phyloP scores from a whole-genome alignment of 2,797 vertebrate genomes.

The Chrysocyon brachyurus region DNA sequence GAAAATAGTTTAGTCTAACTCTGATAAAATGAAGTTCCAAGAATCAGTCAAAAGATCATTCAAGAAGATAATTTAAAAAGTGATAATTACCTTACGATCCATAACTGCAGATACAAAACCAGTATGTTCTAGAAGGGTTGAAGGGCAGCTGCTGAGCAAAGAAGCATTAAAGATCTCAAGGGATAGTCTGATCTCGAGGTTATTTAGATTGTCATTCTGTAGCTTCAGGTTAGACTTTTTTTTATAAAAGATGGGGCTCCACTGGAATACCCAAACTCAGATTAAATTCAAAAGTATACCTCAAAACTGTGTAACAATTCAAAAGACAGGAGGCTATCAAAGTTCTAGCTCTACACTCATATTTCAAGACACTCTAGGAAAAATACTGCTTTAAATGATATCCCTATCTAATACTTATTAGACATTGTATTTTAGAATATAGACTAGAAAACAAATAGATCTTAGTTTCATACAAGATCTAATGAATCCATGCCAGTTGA shows the following conservation, averaged over 20 bases:
- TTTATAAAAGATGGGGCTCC: neutral
- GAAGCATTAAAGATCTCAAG: neutral
- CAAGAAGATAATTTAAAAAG: neutral
- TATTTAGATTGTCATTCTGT: neutral
- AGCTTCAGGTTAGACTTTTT: neutral
- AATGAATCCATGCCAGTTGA: neutral
- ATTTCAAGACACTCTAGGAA: neutral
- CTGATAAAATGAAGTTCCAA: neutral
- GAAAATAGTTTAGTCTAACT: neutral
- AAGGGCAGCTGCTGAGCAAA: neutral
- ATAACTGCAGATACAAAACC: neutral
- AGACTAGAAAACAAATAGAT: neutral
- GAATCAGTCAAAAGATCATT: neutral
- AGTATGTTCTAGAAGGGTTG: neutral
- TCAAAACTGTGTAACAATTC: neutral
- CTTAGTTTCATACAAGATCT: neutral
- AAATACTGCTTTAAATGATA: neutral
- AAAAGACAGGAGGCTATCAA: neutral
- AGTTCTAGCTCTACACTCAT: neutral
- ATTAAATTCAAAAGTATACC: neutral
- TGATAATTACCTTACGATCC: neutral
- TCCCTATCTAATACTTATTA: neutral
- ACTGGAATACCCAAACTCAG: neutral
- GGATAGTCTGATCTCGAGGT: neutral
- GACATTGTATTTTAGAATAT: neutral